phyloP scores from a whole-genome alignment of 2,113 vertebrate species.

The Callaeas wilsoni region DNA sequence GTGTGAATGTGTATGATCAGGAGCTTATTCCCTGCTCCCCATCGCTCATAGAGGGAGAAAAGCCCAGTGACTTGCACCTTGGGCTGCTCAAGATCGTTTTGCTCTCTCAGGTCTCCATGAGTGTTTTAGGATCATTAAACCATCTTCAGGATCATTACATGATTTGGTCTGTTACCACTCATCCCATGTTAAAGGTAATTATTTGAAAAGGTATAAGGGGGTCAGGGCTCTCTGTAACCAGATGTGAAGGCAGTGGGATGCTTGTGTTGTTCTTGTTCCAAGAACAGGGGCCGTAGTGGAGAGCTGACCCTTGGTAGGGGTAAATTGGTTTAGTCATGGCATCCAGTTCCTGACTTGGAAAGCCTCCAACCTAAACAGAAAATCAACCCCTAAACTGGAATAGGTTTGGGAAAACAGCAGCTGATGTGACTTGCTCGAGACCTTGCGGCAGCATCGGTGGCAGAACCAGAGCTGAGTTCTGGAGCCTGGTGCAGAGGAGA shows the following conservation, averaged over 20 bases:
- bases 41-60: not conserved
- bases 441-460: fast-evolving
- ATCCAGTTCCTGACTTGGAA: not conserved
- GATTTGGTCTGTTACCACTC: not conserved
- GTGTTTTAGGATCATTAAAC: not conserved
- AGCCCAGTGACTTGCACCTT: not conserved
- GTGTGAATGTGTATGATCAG: not conserved
- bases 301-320: not conserved
- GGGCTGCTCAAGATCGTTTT: not conserved
- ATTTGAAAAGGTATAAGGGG: not conserved
- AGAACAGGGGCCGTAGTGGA: fast-evolving
- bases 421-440: not conserved
- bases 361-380: not conserved
- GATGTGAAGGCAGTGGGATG: not conserved
- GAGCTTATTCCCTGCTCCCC: not conserved
- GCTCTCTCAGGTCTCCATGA: not conserved
- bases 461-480: not conserved
- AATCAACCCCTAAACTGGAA: not conserved
- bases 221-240: not conserved
- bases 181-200: not conserved
- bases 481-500: not conserved
- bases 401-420: not conserved
- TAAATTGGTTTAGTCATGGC: not conserved
- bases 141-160: not conserved
- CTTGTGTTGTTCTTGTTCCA: not conserved